Percentiles rank a stretch among this genome's conserved stretches.
These are phyloP conservation scores for Oreocharis arfaki DNA, from an alignment of 2,113 vertebrate genomes.

Conservation along the genomic window DNA sequence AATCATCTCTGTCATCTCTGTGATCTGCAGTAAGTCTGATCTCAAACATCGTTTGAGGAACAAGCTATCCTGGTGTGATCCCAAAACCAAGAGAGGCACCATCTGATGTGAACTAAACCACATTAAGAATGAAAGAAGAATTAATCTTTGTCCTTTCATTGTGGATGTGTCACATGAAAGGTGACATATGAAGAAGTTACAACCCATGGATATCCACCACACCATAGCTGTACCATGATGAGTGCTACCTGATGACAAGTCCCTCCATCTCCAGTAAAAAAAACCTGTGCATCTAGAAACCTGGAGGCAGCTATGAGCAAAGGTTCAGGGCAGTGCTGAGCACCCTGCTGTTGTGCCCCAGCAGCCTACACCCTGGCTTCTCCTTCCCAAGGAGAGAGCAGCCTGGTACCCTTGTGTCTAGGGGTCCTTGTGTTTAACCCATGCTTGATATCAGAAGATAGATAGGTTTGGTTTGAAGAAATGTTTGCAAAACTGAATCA, in stretches of 20 bases:
- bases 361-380: not conserved
- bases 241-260: not conserved
- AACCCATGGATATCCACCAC: not conserved
- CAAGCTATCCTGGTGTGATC: not conserved
- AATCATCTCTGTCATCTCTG: not conserved
- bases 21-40: not conserved
- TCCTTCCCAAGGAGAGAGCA: not conserved
- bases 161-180: not conserved
- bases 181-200: not conserved
- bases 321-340: not conserved
- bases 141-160: not conserved
- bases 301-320: not conserved
- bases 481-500: not conserved
- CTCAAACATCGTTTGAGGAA: not conserved
- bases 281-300: not conserved
- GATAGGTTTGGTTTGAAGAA: not conserved
- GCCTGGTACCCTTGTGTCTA: not conserved
- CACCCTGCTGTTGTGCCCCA: not conserved
- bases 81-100: not conserved
- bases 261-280: not conserved
- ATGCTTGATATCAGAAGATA: not conserved
- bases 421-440: not conserved
- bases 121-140: not conserved
- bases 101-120: not conserved
- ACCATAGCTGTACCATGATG: not conserved